Evolutionary conservation across 1,140 invertebrate species (phyloP).

Genomic region (Pectinophora gossypiella): DNA sequence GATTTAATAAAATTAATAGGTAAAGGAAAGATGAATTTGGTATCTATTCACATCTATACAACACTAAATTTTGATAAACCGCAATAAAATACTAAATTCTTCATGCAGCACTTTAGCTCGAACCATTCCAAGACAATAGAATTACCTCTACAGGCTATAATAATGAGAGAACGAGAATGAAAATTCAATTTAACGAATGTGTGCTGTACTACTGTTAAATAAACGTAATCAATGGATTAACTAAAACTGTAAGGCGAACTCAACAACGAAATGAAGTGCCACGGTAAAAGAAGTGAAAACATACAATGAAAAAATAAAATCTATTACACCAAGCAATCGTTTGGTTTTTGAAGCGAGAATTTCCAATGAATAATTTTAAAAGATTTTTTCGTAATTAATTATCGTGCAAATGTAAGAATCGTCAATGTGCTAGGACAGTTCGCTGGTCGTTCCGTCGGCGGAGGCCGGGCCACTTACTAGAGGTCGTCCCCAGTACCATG

Average conservation of each 20-base stretch:
- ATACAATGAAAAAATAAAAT: constrained; percentile 46
- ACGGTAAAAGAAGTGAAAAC: constrained; percentile 56
- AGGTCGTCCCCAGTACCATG: constrained; percentile 96
- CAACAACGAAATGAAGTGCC: constrained; percentile 64
- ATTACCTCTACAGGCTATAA: constrained; percentile 53
- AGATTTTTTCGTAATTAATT: constrained; percentile 33
- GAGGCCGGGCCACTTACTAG: constrained; percentile 86
- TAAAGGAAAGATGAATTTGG: background rate
- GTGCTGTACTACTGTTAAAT: constrained; percentile 26
- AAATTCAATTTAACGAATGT: constrained; percentile 28
- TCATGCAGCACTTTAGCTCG: constrained; percentile 52
- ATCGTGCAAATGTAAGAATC: constrained; percentile 69
- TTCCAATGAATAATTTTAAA: constrained; percentile 43
- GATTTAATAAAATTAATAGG: background rate
- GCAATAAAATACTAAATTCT: constrained; percentile 22
- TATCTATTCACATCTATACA: constrained; percentile 12
- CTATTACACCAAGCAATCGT: constrained; percentile 67
- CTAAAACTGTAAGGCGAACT: constrained; percentile 36
- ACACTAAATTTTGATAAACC: constrained; percentile 8
- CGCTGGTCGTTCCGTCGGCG: constrained; percentile 53
- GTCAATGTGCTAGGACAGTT: constrained; percentile 67
- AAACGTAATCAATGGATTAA: constrained; percentile 26
- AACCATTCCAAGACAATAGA: constrained; percentile 38
- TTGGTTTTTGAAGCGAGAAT: constrained; percentile 59
- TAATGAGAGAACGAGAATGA: constrained; percentile 39